A percentile compares a stretch with the other conserved stretches of the same genome.
Evolutionary conservation across 2,888 invertebrate genomes (phyloP).

Genomic region (Melanostoma scalare): DNA sequence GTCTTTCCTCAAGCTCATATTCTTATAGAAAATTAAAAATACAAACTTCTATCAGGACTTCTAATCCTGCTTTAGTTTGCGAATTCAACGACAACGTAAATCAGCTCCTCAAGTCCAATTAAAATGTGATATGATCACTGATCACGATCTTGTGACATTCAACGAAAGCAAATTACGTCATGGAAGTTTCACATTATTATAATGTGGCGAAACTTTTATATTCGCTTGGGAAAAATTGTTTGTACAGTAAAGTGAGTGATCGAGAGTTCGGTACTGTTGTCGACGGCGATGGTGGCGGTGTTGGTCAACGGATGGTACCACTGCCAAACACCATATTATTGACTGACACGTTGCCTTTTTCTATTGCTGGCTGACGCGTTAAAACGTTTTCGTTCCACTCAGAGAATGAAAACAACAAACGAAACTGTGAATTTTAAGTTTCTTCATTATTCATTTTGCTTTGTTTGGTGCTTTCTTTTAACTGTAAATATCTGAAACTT

Average conservation of each 20-base stretch:
- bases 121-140: constrained; percentile 1
- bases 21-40: too few species aligned
- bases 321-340: not conserved
- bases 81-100: too few species aligned
- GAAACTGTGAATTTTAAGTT: constrained; percentile 23
- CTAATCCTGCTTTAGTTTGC: too few species aligned
- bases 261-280: not conserved
- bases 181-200: constrained; percentile 1
- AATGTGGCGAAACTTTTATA: constrained; percentile 6
- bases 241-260: not conserved
- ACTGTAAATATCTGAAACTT: not conserved
- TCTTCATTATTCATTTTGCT: constrained; percentile 8
- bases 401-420: not conserved
- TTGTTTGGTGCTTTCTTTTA: constrained; percentile 16
- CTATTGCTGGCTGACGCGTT: not conserved
- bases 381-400: not conserved
- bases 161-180: constrained; percentile 5
- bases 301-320: not conserved
- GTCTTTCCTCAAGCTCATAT: too few species aligned
- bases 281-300: not conserved
- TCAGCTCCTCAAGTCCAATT: not conserved
- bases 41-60: too few species aligned
- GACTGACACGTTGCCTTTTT: constrained; percentile 16
- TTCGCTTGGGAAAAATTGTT: not conserved
- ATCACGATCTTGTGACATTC: not conserved